Percentiles rank a stretch among this genome's conserved stretches.
Evolutionary conservation across 2,113 vertebrate species (phyloP).

Genomic region (Paedocypris sp.): DNA sequence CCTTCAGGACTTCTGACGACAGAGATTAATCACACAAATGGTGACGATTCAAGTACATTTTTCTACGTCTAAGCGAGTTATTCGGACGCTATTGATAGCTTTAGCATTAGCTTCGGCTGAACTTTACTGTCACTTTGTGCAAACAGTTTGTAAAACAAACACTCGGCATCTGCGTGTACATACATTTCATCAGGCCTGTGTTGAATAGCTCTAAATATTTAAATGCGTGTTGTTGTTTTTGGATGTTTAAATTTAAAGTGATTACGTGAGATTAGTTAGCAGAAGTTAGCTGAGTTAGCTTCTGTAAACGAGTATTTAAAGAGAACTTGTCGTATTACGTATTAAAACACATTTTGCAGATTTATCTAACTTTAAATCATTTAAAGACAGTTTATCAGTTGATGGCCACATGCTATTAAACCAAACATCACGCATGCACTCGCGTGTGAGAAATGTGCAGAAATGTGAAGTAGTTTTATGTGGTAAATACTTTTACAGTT

Average conservation of each 20-base stretch:
- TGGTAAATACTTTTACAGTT: too few species aligned
- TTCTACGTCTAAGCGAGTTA: not conserved
- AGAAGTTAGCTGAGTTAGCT: conserved; percentile 15
- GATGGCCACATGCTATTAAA: too few species aligned
- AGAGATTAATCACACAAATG: conserved; percentile 10
- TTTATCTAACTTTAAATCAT: not conserved
- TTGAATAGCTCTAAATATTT: not conserved
- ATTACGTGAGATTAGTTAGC: conserved; percentile 15
- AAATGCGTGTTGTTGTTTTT: not conserved
- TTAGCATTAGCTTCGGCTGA: conserved; percentile 12
- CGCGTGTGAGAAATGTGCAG: too few species aligned
- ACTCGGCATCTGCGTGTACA: not conserved
- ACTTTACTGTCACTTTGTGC: not conserved
- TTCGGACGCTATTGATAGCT: not conserved
- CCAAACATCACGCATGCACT: too few species aligned
- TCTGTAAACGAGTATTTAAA: not conserved
- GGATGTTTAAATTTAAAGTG: not conserved
- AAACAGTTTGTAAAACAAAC: not conserved
- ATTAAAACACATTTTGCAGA: too few species aligned
- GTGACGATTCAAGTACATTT: not conserved
- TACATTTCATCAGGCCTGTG: not conserved
- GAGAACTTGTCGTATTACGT: not conserved
- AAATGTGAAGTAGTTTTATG: too few species aligned
- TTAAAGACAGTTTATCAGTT: not conserved
- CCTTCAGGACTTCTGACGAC: not conserved